Evolutionary conservation across 2,888 invertebrate species (phyloP).

Genomic region (Cataglyphis livida): DNA sequence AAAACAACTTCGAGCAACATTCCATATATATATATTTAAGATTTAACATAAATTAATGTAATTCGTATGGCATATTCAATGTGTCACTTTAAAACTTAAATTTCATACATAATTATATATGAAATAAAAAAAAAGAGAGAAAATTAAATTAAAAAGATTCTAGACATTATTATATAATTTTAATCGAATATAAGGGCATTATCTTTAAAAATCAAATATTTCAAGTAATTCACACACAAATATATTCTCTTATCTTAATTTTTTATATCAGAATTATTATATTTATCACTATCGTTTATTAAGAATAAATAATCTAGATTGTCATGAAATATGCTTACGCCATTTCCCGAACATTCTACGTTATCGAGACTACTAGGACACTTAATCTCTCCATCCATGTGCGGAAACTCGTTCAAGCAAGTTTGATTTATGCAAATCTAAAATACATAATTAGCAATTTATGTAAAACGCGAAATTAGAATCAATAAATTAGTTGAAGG

Average conservation of each 20-base stretch:
- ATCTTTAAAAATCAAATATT: neutral
- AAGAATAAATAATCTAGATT: neutral
- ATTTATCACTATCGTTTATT: neutral
- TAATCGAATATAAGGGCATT: neutral
- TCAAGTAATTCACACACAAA: neutral
- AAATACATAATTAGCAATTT: slow-evolving; percentile 61
- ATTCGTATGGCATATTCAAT: neutral
- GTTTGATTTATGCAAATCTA: slow-evolving; percentile 96
- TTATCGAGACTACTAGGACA: slow-evolving; percentile 96
- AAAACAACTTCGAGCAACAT: neutral
- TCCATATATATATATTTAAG: neutral
- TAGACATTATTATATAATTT: neutral
- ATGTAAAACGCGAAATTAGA: neutral
- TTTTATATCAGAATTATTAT: slow-evolving; percentile 1
- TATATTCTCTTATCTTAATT: neutral
- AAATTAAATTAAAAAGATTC: neutral
- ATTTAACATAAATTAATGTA: slow-evolving; percentile 5
- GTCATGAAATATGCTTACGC: slow-evolving; percentile 89
- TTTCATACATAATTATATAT: neutral
- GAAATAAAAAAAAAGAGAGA: neutral
- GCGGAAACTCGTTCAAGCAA: slow-evolving; percentile 94
- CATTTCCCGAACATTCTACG: slow-evolving; percentile 97
- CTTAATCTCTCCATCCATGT: slow-evolving; percentile 92
- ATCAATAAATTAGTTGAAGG: neutral
- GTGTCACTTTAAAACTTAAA: neutral